Conservation (phyloP, 2,888 invertebrate genomes). For the Helobdella robusta region DNA sequence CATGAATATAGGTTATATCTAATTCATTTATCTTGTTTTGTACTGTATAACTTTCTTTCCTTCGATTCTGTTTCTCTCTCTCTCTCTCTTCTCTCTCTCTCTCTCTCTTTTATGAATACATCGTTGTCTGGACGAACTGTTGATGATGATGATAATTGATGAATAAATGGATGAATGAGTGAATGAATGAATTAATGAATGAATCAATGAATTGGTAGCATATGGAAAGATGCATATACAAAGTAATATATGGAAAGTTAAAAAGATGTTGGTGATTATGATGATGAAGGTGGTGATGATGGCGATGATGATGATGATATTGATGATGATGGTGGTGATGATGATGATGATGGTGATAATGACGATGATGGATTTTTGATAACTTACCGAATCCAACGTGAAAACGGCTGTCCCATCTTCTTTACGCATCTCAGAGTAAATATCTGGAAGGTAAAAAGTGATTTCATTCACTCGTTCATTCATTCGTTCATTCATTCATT, state of each 20-base stretch:
- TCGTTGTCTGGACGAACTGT: conserved; percentile 25
- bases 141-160: not conserved
- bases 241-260: no score
- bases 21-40: no score
- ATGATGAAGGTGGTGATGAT: no score
- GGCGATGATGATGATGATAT: not conserved
- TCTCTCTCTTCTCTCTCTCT: not conserved
- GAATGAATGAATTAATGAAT: not conserved
- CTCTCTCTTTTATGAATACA: conserved; percentile 16
- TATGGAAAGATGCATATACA: no score
- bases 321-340: conserved; percentile 3
- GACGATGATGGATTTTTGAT: not conserved
- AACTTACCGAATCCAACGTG: conserved; percentile 22
- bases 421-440: conserved; percentile 28
- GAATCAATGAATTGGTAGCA: not conserved
- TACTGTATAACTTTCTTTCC: no score
- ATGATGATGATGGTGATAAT: not conserved
- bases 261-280: no score
- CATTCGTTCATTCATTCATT: no score
- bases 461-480: not conserved
- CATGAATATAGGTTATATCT: no score
- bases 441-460: conserved; percentile 16
- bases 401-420: conserved; percentile 10
- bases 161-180: not conserved
- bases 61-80: no score